phyloP scores from a whole-genome alignment of 2,797 vertebrate genomes.

The Cottoperca gobio region DNA sequence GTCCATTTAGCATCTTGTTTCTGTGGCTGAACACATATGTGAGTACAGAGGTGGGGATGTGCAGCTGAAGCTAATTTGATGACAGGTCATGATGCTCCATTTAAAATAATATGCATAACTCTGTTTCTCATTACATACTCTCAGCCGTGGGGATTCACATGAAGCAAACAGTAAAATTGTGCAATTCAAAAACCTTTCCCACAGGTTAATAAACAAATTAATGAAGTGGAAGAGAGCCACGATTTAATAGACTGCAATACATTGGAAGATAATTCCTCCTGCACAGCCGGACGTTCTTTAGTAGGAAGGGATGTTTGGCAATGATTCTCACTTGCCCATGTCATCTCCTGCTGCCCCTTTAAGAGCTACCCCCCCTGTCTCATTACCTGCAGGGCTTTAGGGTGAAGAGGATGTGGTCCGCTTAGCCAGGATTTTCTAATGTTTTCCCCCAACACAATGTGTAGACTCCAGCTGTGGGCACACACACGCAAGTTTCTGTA shows the following conservation, averaged over 20 bases:
- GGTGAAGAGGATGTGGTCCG: constrained; percentile 77
- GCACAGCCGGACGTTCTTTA: neutral
- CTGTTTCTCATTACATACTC: constrained; percentile 40
- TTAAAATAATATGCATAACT: neutral
- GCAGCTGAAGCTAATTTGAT: constrained; percentile 5
- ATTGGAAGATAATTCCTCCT: constrained; percentile 20
- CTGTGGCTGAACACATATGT: neutral
- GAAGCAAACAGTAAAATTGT: constrained; percentile 35
- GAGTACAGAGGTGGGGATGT: neutral
- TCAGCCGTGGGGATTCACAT: constrained; percentile 30
- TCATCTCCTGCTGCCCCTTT: constrained; percentile 55
- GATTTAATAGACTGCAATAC: constrained; percentile 17
- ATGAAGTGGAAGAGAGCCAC: constrained; percentile 29
- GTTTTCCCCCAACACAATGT: constrained; percentile 76
- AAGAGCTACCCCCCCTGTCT: constrained; percentile 59
- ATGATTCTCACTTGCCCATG: constrained; percentile 29
- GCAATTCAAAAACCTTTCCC: constrained; percentile 29
- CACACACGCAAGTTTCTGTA: constrained; percentile 40
- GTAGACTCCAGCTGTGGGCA: constrained; percentile 68
- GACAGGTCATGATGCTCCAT: neutral
- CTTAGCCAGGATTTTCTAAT: constrained; percentile 75
- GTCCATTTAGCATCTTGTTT: constrained; percentile 19
- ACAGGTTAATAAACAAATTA: constrained; percentile 42
- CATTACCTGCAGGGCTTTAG: constrained; percentile 72
- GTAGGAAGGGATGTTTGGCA: constrained; percentile 27